Evolutionary conservation across 1,140 invertebrate genomes (phyloP).

Genomic region (Trachymyrmex cornetzi): DNA sequence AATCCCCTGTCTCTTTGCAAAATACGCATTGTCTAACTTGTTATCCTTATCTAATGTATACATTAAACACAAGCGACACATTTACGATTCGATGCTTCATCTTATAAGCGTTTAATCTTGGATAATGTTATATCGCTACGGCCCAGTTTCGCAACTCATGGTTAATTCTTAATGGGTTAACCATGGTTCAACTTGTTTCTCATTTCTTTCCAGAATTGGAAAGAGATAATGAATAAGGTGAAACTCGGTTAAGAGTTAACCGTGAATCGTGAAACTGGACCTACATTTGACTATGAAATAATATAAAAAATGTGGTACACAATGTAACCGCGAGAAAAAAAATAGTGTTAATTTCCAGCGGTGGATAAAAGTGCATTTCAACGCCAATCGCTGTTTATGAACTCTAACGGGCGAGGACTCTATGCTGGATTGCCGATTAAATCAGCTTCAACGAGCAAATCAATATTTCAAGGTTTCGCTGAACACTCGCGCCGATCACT

Average conservation of each 20-base stretch:
- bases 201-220: too few relatives aligned
- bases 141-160: too few relatives aligned
- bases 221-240: too few relatives aligned
- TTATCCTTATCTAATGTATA: constrained; percentile 37
- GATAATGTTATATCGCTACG: background rate
- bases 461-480: constrained; percentile 84
- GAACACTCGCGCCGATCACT: constrained; percentile 45
- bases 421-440: constrained; percentile 77
- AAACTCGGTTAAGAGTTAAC: too few relatives aligned
- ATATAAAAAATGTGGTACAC: background rate
- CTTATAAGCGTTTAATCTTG: constrained; percentile 4
- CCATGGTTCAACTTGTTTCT: too few relatives aligned
- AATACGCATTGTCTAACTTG: constrained; percentile 18
- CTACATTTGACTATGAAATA: background rate
- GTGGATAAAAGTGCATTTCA: constrained; percentile 61
- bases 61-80: background rate
- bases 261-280: too few relatives aligned
- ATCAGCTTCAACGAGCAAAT: constrained; percentile 83
- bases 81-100: constrained; percentile 18
- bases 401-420: constrained; percentile 72
- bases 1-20: background rate
- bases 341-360: background rate
- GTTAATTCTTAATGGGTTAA: too few relatives aligned
- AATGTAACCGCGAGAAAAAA: background rate
- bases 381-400: constrained; percentile 76